Evolutionary conservation across 2,797 vertebrate genomes (phyloP).

Genomic region (Erpetoichthys calabaricus): DNA sequence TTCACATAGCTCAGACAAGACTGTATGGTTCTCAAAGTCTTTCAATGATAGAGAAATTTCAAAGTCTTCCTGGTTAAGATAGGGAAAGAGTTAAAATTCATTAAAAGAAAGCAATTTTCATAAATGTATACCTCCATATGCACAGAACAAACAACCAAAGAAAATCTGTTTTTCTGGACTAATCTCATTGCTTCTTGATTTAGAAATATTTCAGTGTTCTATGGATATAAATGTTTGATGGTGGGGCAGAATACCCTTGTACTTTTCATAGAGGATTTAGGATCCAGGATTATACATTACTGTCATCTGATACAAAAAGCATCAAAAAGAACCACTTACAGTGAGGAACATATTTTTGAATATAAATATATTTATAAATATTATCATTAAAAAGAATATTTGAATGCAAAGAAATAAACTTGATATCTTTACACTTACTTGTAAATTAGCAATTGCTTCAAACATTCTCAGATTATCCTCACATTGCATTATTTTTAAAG

Average conservation of each 20-base stretch:
- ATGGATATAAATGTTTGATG: background rate
- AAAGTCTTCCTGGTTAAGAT: slow-evolving; percentile 63
- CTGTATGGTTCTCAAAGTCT: slow-evolving; percentile 54
- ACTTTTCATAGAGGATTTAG: too few relatives aligned
- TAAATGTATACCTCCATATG: background rate
- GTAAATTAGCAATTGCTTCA: slow-evolving; percentile 62
- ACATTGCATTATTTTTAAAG: slow-evolving; percentile 59
- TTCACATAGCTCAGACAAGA: slow-evolving; percentile 60
- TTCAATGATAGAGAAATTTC: slow-evolving; percentile 69
- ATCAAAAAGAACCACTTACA: background rate
- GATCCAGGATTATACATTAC: background rate
- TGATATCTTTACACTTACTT: slow-evolving; percentile 41
- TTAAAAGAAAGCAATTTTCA: background rate
- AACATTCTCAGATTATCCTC: slow-evolving; percentile 66
- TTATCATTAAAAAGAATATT: too few relatives aligned
- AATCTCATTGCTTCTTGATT: background rate
- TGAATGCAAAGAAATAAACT: too few relatives aligned
- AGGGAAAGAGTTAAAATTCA: background rate
- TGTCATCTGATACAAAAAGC: background rate
- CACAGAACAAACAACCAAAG: background rate
- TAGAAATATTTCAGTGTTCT: background rate
- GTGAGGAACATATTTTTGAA: background rate
- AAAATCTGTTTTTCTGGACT: background rate
- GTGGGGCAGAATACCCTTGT: too few relatives aligned
- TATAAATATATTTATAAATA: background rate